Evolutionary conservation across 2,113 vertebrate genomes (phyloP), one percentile per base, ranked within the genome.

Genomic region (Toxotes jaculatrix): DNA sequence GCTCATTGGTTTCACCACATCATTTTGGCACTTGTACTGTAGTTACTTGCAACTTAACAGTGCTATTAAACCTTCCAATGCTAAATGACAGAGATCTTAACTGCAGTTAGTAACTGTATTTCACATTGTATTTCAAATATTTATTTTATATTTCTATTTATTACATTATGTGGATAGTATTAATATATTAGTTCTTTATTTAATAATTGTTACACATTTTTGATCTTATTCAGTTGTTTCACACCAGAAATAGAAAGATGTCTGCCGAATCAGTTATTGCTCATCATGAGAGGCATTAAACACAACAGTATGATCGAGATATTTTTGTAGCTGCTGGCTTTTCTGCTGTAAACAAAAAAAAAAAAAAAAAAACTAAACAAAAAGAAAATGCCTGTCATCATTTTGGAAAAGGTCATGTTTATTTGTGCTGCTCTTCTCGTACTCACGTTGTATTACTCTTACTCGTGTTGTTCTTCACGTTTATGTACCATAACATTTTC

Each of bases 61-160:
- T 77, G 86, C 82, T 84, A 70, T 79, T 59, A 61, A 61, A 76
- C 32, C 75, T 64, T 72, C 27, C 64, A 72, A 27, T 49, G 49
- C 51, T 80, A 49, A 88, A 74, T 87, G 56, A 47, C 63, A 78
- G 51, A 68, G 63, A 74, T 77, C n/a, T 60, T 61, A 45, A 84
- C 60, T 77, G 63, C 67, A 69, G 64, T 82, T 79, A 84, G 69
- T 21, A 4, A 61, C 60, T 77, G 64, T 66, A 85, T 76, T 80
- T 85, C 27, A 85, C 55, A 56, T 81, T 82, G 61, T 89, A 85
- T 91, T 88, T 89, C 19, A 87, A 77, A 87, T 84, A 89, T 92
- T 92, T 89, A 92, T 91, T 89, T 90, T 79, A 88, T 88, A 91
- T 93, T 90, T 94, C 60, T 92, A 93, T 93, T 92, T 93, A 92